Conservation (phyloP, 2,797 vertebrate species). For the Syngnathus rostellatus region DNA sequence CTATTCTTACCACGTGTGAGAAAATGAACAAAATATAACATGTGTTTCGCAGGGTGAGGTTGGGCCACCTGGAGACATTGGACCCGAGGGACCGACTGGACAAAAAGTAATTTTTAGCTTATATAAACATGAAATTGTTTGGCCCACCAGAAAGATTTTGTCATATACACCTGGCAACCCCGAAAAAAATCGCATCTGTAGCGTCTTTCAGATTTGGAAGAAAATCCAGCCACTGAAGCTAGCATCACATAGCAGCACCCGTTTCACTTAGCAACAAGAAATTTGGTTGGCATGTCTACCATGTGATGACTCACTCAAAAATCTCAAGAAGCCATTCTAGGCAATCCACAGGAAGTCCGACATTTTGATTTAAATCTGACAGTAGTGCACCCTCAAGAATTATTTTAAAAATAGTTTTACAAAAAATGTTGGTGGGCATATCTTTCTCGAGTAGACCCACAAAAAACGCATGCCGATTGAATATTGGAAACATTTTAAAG, state of each 20-base stretch:
- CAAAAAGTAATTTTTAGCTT: constrained; percentile 71
- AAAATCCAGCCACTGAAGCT: background rate
- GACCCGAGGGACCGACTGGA: constrained; percentile 73
- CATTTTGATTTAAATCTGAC: background rate
- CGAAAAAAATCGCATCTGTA: background rate
- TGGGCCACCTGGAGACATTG: constrained; percentile 75
- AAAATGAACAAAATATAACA: background rate
- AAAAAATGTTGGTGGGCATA: background rate
- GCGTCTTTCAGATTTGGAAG: background rate
- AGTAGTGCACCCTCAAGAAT: background rate
- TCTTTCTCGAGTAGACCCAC: background rate
- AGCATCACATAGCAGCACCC: background rate
- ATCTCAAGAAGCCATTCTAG: background rate
- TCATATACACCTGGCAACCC: background rate
- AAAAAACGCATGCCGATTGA: background rate
- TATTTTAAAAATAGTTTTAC: background rate
- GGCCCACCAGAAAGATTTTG: background rate
- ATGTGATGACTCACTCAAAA: background rate
- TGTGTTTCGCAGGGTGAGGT: constrained; percentile 61
- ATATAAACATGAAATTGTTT: background rate
- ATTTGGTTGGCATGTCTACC: background rate
- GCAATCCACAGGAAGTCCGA: background rate
- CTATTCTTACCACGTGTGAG: constrained; percentile 19
- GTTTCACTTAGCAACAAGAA: background rate
- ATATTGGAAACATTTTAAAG: background rate